These are phyloP conservation scores for Panopea generosa DNA, from an alignment of 2,888 invertebrate genomes.

Conservation along the genomic window DNA sequence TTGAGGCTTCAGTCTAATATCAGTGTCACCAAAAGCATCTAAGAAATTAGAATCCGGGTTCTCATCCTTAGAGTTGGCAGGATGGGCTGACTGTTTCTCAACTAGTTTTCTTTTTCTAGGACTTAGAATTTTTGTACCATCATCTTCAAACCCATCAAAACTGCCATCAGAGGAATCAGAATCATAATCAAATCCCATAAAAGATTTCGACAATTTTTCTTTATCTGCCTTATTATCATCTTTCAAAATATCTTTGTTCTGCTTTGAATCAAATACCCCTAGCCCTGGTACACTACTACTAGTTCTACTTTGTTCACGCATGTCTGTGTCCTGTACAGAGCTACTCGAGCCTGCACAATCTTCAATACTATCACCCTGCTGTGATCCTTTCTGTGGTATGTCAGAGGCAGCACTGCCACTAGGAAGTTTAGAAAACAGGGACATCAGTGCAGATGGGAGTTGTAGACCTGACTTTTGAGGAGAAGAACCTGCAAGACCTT, in stretches of 20 bases:
- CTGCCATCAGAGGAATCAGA: constrained; percentile 65
- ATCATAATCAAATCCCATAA: constrained; percentile 71
- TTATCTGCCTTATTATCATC: constrained; percentile 4
- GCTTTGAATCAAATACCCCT: not conserved
- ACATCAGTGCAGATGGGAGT: constrained; percentile 68
- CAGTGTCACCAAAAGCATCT: constrained; percentile 48
- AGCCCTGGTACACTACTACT: not conserved
- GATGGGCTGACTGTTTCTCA: constrained; percentile 5
- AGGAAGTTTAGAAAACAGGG: constrained; percentile 68
- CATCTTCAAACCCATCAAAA: constrained; percentile 66
- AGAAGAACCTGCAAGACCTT: constrained; percentile 25
- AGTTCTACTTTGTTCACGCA: constrained; percentile 2
- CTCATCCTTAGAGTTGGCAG: not conserved
- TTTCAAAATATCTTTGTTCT: not conserved
- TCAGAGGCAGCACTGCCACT: constrained; percentile 12
- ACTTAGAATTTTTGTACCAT: constrained; percentile 59
- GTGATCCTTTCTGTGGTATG: no score
- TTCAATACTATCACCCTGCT: constrained; percentile 17
- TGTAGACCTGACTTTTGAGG: constrained; percentile 26
- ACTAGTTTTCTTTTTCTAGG: constrained; percentile 58
- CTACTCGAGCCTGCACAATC: not conserved
- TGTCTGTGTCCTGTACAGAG: constrained; percentile 40
- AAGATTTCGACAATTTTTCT: constrained; percentile 53
- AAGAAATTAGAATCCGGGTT: not conserved
- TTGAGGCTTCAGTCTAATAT: constrained; percentile 1